Conservation (phyloP, 2,888 invertebrate genomes). For the Orthonychiurus folsomi region DNA sequence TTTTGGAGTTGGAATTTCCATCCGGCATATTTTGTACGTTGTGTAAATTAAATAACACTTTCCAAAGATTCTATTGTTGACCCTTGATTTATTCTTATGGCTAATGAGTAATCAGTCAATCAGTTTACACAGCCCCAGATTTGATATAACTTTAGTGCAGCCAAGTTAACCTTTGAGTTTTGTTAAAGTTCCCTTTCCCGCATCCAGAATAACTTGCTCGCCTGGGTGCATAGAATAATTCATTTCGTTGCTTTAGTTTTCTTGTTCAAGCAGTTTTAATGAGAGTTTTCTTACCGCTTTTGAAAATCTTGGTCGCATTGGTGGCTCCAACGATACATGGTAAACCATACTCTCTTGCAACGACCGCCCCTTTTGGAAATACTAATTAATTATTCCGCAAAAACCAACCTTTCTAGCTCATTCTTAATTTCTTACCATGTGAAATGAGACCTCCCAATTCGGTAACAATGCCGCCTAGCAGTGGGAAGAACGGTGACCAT, state of each 20-base stretch:
- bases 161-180: constrained; percentile 21
- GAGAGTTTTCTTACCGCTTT: constrained; percentile 50
- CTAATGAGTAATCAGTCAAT: not conserved
- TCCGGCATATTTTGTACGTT: not conserved
- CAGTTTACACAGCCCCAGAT: not conserved
- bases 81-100: not conserved
- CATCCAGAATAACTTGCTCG: constrained; percentile 39
- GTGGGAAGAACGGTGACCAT: constrained; percentile 77
- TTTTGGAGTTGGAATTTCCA: not conserved
- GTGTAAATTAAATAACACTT: not conserved
- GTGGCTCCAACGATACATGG: constrained; percentile 71
- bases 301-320: constrained; percentile 57
- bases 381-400: not conserved
- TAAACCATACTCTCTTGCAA: constrained; percentile 72
- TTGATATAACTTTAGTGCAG: not conserved
- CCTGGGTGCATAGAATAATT: constrained; percentile 27
- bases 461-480: constrained; percentile 66
- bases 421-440: constrained; percentile 53
- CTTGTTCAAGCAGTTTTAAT: not conserved
- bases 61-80: no score
- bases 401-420: not conserved
- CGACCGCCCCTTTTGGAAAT: constrained; percentile 58
- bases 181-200: constrained; percentile 37
- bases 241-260: not conserved
- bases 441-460: constrained; percentile 75